Conservation (phyloP, 2,113 vertebrate genomes). For the Cephalopholis sonnerati region DNA sequence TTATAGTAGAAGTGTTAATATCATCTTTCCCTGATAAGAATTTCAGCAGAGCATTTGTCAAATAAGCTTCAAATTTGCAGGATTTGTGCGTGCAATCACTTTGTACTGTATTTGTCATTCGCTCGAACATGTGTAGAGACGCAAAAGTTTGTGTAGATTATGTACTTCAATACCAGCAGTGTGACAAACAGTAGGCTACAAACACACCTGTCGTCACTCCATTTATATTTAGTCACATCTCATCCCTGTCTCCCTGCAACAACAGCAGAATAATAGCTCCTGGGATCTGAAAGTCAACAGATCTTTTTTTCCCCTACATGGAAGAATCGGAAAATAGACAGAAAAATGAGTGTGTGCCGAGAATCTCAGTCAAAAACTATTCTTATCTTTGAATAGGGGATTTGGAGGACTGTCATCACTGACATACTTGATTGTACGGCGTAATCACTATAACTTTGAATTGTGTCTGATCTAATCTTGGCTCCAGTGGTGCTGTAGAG, state of each 20-base stretch:
- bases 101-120: not conserved
- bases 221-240: conserved; percentile 57
- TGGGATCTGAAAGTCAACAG: conserved; percentile 46
- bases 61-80: not conserved
- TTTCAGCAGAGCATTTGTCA: not conserved
- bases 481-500: conserved; percentile 46
- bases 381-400: conserved; percentile 44
- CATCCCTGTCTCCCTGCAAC: conserved; percentile 29
- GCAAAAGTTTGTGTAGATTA: not conserved
- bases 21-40: not conserved
- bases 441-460: conserved; percentile 46
- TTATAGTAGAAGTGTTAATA: not conserved
- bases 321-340: conserved; percentile 41
- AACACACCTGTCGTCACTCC: conserved; percentile 27
- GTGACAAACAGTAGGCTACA: conserved; percentile 6
- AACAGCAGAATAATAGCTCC: conserved; percentile 35
- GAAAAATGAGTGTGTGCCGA: not conserved
- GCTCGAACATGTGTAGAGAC: not conserved
- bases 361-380: conserved; percentile 22
- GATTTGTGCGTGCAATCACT: not conserved
- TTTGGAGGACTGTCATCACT: conserved; percentile 41
- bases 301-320: conserved; percentile 10
- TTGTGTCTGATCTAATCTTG: conserved; percentile 49
- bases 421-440: not conserved
- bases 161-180: conserved; percentile 10